phyloP scores from a whole-genome alignment of 2,113 vertebrate genomes.

The Leptobrachium leishanense region DNA sequence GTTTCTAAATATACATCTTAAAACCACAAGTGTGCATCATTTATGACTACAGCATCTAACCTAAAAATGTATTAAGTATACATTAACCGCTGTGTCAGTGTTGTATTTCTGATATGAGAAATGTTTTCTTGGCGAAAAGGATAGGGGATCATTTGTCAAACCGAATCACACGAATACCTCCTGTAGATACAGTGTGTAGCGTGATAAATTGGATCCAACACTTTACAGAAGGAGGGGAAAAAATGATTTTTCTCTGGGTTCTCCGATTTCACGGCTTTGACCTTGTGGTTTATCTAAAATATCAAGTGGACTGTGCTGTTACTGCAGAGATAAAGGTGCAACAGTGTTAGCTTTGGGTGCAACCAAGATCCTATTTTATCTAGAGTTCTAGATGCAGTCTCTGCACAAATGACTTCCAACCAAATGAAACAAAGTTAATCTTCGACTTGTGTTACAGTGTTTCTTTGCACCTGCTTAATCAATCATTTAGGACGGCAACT shows the following conservation, averaged over 20 bases:
- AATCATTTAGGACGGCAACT: neutral
- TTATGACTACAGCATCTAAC: neutral
- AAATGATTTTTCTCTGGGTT: neutral
- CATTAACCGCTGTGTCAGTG: neutral
- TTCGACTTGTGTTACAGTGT: constrained; percentile 14
- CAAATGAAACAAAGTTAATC: constrained; percentile 38
- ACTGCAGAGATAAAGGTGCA: constrained; percentile 2
- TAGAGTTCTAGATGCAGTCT: neutral
- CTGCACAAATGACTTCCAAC: constrained; percentile 31
- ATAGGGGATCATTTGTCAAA: constrained; percentile 1
- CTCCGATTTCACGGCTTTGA: neutral
- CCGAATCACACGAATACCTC: neutral
- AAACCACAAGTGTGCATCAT: neutral
- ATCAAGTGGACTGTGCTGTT: neutral
- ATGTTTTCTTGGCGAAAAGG: neutral
- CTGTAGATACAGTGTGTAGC: neutral
- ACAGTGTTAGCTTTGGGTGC: constrained; percentile 25
- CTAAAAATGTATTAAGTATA: neutral
- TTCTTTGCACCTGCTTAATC: constrained; percentile 36
- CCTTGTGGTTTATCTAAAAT: neutral
- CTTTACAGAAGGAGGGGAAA: neutral
- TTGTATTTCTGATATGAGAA: neutral
- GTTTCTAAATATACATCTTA: neutral
- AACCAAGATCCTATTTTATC: constrained; percentile 8
- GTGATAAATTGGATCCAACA: neutral